Conservation (phyloP, 2,113 vertebrate species). For the Oxyura jamaicensis region DNA sequence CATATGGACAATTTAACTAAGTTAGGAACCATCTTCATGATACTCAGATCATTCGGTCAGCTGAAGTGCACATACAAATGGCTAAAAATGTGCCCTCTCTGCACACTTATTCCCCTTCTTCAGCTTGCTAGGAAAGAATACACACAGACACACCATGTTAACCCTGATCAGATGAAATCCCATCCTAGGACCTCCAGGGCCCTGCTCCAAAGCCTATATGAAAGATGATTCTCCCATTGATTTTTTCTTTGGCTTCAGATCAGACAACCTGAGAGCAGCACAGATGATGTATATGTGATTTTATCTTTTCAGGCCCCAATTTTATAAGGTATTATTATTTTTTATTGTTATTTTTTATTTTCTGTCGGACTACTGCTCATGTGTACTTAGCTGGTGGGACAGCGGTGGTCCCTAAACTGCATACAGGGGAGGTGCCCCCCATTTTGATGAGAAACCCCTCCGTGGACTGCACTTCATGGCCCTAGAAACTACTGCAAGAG, state of each 20-base stretch:
- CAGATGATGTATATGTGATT: background rate
- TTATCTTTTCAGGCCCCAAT: background rate
- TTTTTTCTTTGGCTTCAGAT: slow-evolving; percentile 48
- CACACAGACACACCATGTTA: background rate
- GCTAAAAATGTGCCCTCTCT: background rate
- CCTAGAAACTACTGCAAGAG: background rate
- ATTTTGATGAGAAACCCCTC: background rate
- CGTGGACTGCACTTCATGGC: background rate
- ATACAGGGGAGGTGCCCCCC: background rate
- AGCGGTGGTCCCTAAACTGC: background rate
- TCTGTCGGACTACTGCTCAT: background rate
- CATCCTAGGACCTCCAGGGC: background rate
- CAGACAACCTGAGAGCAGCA: slow-evolving; percentile 19
- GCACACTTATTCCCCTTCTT: background rate
- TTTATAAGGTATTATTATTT: background rate
- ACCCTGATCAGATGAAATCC: background rate
- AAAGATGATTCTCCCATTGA: slow-evolving; percentile 27
- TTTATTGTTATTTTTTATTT: background rate
- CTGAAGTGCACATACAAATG: background rate
- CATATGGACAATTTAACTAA: background rate
- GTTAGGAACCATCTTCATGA: no score
- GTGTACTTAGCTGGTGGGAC: background rate
- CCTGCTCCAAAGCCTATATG: slow-evolving; percentile 23
- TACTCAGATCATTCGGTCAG: background rate
- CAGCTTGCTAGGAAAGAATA: background rate